Evolutionary conservation across 2,113 vertebrate genomes (phyloP), one percentile per base, ranked within the genome.

Genomic region (Pelvicachromis taeniatus): DNA sequence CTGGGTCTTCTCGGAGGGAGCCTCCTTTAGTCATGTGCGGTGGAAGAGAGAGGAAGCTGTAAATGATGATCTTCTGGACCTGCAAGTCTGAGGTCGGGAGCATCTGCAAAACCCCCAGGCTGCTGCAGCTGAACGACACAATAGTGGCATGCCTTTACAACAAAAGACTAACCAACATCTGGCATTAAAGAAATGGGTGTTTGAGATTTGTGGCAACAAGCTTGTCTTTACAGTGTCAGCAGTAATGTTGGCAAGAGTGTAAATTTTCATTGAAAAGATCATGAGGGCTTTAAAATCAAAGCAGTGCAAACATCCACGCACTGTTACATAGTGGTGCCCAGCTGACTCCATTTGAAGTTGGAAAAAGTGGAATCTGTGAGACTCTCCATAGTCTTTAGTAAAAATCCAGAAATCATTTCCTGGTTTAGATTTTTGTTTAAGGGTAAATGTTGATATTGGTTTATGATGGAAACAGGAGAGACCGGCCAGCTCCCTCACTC

Each of bases 41-140:
- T 78, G 68, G 70, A 23, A 88, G 73, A n/a, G 85, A 86, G 58
- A 85, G 83, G 88, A 94, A 94, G 58, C 73, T 85, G 58, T 75
- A 52, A n/a, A 94, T 42, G 2, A 77, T 5, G 3, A 95, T 86
- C 68, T 90, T 94, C 83, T 12, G 42, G 73, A 70, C 91, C 35
- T 85, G 82, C 12, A 81, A 26, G 29, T 14, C 31, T 0, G 63
- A 10, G 2, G 89, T 83, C 12, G 42, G 83, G 78, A 84, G 85
- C 23, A 65, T 19, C 65, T 87, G 90, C 3, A 85, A 85, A 17
- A 61, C 21, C 4, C 68, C 40, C 2, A 3, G 31, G 50, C 77
- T 81, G 8, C 75, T 38, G 55, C 94, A 95, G 26, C 93, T 95
- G 58, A 80, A 84, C 8, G 21, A 75, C 35, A 85, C 0, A 79